phyloP scores from a whole-genome alignment of 2,797 vertebrate species.

The Acrossocheilus fasciatus region DNA sequence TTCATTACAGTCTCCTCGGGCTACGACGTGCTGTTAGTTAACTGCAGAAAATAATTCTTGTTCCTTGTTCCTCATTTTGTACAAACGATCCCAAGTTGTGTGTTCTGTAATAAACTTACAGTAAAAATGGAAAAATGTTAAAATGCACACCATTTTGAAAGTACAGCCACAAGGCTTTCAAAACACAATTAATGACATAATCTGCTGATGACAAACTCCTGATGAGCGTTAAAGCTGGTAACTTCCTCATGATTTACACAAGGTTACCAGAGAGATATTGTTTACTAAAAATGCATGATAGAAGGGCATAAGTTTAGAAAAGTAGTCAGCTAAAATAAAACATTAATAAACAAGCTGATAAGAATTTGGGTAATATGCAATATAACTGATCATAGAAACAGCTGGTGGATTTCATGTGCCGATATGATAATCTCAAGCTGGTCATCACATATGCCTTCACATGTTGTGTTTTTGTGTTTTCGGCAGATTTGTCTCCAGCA shows the following conservation, averaged over 20 bases:
- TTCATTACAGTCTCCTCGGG: not conserved
- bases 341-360: not conserved
- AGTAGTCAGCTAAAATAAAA: not conserved
- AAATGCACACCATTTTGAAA: too few species aligned
- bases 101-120: not conserved
- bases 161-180: not conserved
- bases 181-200: not conserved
- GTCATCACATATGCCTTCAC: conserved; percentile 48
- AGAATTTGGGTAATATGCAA: not conserved
- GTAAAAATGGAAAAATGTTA: not conserved
- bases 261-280: not conserved
- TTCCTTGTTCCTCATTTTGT: not conserved
- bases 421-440: not conserved
- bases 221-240: not conserved
- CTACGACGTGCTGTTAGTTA: not conserved
- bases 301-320: not conserved
- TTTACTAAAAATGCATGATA: not conserved
- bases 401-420: not conserved
- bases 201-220: not conserved
- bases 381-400: not conserved
- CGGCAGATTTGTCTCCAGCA: conserved; percentile 77
- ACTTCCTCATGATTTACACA: not conserved
- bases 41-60: not conserved
- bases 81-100: not conserved
- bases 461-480: not conserved